These are phyloP conservation scores for Telmatochromis sp. DNA, from an alignment of 2,113 vertebrate species.

Conservation along the genomic window DNA sequence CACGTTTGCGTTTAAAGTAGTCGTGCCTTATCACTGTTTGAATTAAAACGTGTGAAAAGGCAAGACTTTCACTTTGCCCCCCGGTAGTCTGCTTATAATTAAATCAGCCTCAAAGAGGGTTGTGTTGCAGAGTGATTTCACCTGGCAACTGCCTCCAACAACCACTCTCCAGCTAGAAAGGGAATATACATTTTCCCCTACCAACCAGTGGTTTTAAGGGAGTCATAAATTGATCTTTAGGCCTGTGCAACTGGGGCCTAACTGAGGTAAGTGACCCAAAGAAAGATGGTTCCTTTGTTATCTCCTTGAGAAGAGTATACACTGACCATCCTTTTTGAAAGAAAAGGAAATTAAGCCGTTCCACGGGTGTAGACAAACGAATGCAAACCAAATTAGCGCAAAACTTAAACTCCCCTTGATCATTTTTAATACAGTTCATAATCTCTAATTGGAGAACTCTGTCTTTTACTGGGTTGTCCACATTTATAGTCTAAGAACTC, in stretches of 20 bases:
- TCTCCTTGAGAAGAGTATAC: neutral
- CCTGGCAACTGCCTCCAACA: neutral
- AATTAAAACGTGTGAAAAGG: neutral
- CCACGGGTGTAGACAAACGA: neutral
- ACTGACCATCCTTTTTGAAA: neutral
- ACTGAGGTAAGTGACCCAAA: neutral
- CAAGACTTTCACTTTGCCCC: neutral
- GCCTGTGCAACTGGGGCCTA: neutral
- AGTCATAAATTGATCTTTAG: neutral
- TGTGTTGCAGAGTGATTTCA: neutral
- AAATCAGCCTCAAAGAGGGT: neutral
- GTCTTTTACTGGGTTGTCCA: neutral
- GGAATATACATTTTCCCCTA: neutral
- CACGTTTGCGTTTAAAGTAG: neutral
- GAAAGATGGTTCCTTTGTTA: neutral
- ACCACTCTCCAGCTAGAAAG: neutral
- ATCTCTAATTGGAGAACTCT: neutral
- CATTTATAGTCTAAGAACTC: neutral
- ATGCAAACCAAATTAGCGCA: neutral
- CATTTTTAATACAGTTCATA: neutral
- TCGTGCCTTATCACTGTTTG: neutral
- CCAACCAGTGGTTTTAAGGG: neutral
- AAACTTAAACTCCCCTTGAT: neutral
- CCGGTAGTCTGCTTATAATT: neutral
- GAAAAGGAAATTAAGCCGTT: neutral